Evolutionary conservation across 2,113 vertebrate genomes (phyloP).

Genomic region (Cygnus buccinator): DNA sequence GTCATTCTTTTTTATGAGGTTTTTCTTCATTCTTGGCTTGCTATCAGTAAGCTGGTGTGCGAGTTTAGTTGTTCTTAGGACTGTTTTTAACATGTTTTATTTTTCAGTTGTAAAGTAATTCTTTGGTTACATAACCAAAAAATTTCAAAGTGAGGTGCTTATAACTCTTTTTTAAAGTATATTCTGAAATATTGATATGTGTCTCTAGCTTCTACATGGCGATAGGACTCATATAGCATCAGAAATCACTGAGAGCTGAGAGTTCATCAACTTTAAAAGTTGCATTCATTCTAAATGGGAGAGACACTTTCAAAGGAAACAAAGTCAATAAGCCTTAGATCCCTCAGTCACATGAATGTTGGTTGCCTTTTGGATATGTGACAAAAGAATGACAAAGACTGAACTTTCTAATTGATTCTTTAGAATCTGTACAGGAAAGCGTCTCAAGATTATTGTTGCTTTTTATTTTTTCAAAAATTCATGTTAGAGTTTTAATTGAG

Average conservation of each 20-base stretch:
- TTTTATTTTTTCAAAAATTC: background rate
- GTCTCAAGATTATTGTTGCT: background rate
- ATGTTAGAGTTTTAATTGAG: background rate
- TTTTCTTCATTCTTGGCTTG: background rate
- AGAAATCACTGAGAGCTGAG: background rate
- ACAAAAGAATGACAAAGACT: background rate
- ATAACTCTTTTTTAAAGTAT: background rate
- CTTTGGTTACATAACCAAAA: background rate
- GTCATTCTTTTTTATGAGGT: background rate
- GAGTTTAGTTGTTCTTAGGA: conserved; percentile 14
- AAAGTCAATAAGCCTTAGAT: conserved; percentile 6
- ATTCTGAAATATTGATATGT: background rate
- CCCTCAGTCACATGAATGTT: background rate
- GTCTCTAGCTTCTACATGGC: background rate
- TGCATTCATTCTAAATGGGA: background rate
- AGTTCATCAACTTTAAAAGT: background rate
- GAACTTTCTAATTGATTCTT: background rate
- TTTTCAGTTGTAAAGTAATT: conserved; percentile 4
- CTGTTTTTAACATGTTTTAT: background rate
- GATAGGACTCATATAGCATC: background rate
- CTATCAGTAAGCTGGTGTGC: background rate
- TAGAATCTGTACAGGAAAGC: background rate
- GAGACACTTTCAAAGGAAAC: background rate
- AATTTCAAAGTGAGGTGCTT: background rate
- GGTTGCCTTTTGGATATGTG: background rate